phyloP scores from a whole-genome alignment of 2,113 vertebrate genomes.

The Acinonyx jubatus region DNA sequence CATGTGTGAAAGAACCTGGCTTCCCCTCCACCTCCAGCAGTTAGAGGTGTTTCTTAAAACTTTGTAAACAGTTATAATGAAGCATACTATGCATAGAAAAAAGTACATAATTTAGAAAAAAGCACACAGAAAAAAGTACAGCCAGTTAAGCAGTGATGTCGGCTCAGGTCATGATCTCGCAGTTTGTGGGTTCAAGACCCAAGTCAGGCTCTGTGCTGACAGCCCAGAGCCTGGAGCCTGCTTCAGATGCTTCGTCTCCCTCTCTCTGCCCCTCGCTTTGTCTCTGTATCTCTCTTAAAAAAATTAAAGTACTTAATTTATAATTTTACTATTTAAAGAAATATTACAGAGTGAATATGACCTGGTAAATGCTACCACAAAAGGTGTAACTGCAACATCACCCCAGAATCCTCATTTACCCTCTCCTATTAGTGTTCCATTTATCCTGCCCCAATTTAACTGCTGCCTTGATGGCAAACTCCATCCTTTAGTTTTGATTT shows the following conservation, averaged over 20 bases:
- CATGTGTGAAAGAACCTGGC: neutral
- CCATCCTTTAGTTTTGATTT: neutral
- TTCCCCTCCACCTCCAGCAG: rapidly evolving
- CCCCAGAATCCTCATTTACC: neutral
- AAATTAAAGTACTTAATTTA: neutral
- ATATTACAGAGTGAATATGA: neutral
- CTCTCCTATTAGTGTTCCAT: neutral
- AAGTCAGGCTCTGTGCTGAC: no score
- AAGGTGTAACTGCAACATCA: neutral
- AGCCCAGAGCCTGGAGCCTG: no score
- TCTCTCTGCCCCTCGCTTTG: no score
- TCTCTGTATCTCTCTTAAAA: no score
- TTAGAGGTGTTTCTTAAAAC: neutral
- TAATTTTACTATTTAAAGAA: neutral
- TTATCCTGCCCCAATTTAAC: neutral
- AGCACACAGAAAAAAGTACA: no score
- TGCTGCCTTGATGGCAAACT: neutral
- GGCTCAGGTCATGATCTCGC: no score
- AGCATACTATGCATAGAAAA: neutral
- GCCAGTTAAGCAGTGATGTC: no score
- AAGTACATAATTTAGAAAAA: neutral
- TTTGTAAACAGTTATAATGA: neutral
- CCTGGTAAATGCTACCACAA: neutral
- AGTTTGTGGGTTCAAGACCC: no score
- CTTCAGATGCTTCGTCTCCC: no score